phyloP scores from a whole-genome alignment of 2,113 vertebrate species.

The Sorex araneus region DNA sequence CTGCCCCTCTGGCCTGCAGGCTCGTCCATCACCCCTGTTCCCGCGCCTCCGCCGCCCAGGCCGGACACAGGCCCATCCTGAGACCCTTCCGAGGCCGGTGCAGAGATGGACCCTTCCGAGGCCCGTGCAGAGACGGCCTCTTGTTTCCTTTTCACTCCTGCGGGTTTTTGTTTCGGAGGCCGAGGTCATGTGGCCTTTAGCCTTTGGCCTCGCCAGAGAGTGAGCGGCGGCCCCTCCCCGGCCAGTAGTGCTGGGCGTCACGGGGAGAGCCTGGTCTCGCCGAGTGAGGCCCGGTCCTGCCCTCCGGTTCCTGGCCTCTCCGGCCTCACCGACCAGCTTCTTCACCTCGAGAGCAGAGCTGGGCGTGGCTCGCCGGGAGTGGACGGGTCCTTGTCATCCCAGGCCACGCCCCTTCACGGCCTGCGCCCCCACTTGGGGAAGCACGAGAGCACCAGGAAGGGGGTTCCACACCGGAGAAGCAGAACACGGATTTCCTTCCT shows the following conservation, averaged over 20 bases:
- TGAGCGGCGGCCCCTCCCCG: conserved; percentile 73
- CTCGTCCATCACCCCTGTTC: background rate
- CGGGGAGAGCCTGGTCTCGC: too few species aligned
- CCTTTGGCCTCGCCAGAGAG: conserved; percentile 54
- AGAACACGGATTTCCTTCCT: too few species aligned
- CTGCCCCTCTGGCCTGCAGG: background rate
- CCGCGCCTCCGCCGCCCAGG: conserved; percentile 63
- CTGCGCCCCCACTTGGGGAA: too few species aligned
- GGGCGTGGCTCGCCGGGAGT: too few species aligned
- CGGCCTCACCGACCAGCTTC: too few species aligned
- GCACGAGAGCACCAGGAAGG: too few species aligned
- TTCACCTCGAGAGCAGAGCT: too few species aligned
- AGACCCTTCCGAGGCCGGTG: conserved; percentile 73
- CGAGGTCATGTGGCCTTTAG: conserved; percentile 74
- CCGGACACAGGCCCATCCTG: conserved; percentile 72
- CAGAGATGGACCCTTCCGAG: conserved; percentile 73
- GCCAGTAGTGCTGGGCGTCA: background rate
- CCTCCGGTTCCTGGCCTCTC: too few species aligned
- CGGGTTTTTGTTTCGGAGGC: conserved; percentile 73
- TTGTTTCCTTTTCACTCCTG: conserved; percentile 80
- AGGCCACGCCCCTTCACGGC: too few species aligned
- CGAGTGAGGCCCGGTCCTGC: too few species aligned
- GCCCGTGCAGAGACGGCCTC: conserved; percentile 68
- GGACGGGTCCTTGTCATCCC: too few species aligned
- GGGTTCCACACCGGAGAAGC: too few species aligned